A percentile compares a stretch with the other conserved stretches of the same genome.
phyloP scores from a whole-genome alignment of 2,797 vertebrate species.

The Delichon dasypus region DNA sequence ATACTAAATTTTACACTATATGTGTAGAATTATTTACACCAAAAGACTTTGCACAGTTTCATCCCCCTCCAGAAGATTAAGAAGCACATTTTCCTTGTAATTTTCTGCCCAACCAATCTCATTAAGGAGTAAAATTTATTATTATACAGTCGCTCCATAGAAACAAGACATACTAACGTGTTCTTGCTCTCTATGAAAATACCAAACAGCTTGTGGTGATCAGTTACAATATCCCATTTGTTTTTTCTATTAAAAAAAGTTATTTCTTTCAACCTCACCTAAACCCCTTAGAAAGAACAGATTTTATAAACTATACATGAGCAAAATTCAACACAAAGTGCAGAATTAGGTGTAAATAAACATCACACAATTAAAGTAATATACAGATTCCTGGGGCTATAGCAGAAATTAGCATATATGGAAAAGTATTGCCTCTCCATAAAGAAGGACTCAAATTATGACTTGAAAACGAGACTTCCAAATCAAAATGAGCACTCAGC shows the following conservation, averaged over 20 bases:
- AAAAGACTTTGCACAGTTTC: neutral
- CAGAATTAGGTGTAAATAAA: neutral
- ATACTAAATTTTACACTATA: neutral
- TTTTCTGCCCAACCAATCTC: neutral
- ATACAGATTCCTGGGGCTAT: neutral
- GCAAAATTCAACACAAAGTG: neutral
- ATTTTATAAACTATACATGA: neutral
- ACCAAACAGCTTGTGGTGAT: neutral
- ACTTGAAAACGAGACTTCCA: neutral
- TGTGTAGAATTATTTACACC: neutral
- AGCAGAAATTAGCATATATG: conserved; percentile 1
- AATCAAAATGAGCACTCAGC: neutral
- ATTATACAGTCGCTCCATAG: neutral
- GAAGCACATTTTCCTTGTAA: neutral
- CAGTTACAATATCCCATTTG: neutral
- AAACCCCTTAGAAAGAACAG: neutral
- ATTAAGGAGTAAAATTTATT: neutral
- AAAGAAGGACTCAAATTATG: conserved; percentile 30
- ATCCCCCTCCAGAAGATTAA: neutral
- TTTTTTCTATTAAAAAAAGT: neutral
- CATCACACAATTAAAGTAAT: neutral
- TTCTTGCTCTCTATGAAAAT: neutral
- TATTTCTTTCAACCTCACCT: neutral
- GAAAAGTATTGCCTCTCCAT: neutral
- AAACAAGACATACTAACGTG: neutral